Conservation (phyloP, 2,113 vertebrate genomes). For the Turnix velox region DNA sequence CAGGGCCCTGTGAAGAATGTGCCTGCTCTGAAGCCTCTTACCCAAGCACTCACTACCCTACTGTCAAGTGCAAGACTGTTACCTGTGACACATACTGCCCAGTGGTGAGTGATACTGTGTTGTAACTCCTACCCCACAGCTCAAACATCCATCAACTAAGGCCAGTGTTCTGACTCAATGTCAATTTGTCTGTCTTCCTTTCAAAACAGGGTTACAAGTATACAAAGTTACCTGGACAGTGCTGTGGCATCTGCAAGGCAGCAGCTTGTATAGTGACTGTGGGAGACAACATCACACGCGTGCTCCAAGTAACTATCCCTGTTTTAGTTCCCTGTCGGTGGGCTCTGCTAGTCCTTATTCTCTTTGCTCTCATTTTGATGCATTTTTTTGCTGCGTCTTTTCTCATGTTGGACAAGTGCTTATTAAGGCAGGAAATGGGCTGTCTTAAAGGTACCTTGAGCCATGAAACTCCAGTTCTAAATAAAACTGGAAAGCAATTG, state of each 20-base stretch:
- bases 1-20: slow-evolving; percentile 65
- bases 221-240: slow-evolving; percentile 3
- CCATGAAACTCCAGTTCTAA: neutral
- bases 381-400: neutral
- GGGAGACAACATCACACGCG: neutral
- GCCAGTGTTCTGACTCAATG: neutral
- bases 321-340: neutral
- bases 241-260: slow-evolving; percentile 59
- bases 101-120: slow-evolving; percentile 30
- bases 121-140: too few relatives aligned
- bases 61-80: slow-evolving; percentile 44
- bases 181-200: neutral
- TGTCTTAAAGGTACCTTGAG: neutral
- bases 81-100: slow-evolving; percentile 61
- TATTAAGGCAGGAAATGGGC: neutral
- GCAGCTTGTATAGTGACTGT: slow-evolving; percentile 14
- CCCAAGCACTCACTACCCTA: fast-evolving
- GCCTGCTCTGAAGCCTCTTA: slow-evolving; percentile 21
- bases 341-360: neutral
- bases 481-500: neutral
- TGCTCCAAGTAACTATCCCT: slow-evolving; percentile 37
- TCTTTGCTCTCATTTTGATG: neutral
- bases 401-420: neutral
- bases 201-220: slow-evolving; percentile 70
- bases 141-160: neutral